These are phyloP conservation scores for Phrynocephalus guinanensis DNA, from an alignment of 2,797 vertebrate genomes.

Conservation along the genomic window DNA sequence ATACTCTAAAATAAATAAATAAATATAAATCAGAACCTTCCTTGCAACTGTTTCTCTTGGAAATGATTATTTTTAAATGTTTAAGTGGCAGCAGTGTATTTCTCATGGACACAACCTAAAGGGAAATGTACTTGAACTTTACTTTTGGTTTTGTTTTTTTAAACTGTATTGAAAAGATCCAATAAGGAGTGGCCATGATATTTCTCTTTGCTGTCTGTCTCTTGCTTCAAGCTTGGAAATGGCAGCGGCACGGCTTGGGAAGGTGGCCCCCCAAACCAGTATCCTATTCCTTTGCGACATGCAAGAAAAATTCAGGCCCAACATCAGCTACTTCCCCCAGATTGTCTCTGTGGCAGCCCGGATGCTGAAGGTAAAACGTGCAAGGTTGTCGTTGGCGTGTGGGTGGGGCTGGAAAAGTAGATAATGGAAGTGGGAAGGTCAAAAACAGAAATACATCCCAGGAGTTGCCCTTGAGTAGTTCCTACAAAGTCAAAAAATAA, in stretches of 20 bases:
- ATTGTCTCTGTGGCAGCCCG: constrained; percentile 87
- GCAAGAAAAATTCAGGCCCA: constrained; percentile 91
- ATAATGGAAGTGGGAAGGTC: not conserved
- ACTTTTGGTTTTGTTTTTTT: not conserved
- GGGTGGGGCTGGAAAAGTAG: not conserved
- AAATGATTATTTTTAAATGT: not conserved
- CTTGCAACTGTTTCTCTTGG: too few species aligned
- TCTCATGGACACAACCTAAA: too few species aligned
- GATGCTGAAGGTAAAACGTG: constrained; percentile 84
- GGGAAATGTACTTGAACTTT: not conserved
- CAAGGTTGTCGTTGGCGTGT: too few species aligned
- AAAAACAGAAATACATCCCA: not conserved
- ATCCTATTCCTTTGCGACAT: constrained; percentile 91
- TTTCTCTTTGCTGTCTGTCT: constrained; percentile 6
- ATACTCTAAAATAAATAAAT: too few species aligned
- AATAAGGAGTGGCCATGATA: not conserved
- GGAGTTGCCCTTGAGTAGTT: not conserved
- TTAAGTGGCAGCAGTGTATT: not conserved
- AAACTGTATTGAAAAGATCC: not conserved
- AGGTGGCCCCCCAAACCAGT: constrained; percentile 78
- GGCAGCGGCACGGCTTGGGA: constrained; percentile 75
- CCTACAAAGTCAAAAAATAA: not conserved
- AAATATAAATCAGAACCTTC: not conserved
- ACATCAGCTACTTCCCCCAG: constrained; percentile 86
- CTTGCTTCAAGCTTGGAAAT: constrained; percentile 43